Percentiles rank a stretch among this genome's conserved stretches.
Conservation (phyloP, 1,140 invertebrate species). For the Physella acuta region DNA sequence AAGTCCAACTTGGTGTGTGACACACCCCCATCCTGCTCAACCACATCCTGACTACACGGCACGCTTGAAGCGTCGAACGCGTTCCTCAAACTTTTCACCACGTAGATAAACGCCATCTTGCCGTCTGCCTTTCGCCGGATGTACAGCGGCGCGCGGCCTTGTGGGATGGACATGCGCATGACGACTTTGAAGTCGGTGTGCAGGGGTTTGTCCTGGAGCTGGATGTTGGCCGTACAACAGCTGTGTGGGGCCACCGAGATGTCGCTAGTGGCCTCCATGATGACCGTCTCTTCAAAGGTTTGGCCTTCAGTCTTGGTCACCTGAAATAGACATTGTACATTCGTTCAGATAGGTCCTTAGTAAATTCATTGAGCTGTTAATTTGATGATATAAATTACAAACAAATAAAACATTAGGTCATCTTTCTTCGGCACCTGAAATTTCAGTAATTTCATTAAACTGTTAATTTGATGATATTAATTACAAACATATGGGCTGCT, state of each 20-base stretch:
- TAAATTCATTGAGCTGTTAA: too few relatives aligned
- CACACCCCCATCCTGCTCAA: background rate
- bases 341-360: too few relatives aligned
- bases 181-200: slow-evolving; percentile 27
- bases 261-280: slow-evolving; percentile 32
- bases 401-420: too few relatives aligned
- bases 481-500: too few relatives aligned
- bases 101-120: background rate
- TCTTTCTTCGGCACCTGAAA: too few relatives aligned
- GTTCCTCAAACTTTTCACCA: background rate
- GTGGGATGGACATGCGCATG: slow-evolving; percentile 29
- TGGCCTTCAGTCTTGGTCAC: slow-evolving; percentile 32
- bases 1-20: slow-evolving; percentile 1
- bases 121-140: slow-evolving; percentile 13
- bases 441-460: too few relatives aligned
- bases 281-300: slow-evolving; percentile 29
- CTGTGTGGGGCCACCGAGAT: slow-evolving; percentile 24
- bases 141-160: slow-evolving; percentile 15
- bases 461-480: too few relatives aligned
- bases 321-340: background rate
- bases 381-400: too few relatives aligned
- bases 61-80: background rate
- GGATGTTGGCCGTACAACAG: slow-evolving; percentile 28
- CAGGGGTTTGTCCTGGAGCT: slow-evolving; percentile 20
- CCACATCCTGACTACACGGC: background rate